Percentiles rank a stretch among this genome's conserved stretches.
phyloP scores from a whole-genome alignment of 2,888 invertebrate species.

The Pheosia tremula region DNA sequence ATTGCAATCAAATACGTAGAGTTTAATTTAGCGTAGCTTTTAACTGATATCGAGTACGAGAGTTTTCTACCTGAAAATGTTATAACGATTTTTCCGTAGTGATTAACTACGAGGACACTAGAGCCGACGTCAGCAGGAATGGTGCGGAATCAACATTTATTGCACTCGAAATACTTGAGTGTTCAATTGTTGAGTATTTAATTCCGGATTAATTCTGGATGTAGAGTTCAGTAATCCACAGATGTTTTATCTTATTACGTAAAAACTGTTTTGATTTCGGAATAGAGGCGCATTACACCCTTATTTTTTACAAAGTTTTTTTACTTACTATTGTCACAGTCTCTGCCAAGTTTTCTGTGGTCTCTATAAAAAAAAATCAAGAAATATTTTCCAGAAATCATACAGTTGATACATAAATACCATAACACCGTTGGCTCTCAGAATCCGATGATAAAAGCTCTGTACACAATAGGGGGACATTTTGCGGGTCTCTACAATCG shows the following conservation, averaged over 20 bases:
- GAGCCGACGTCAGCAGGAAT: not conserved
- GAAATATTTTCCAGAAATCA: not conserved
- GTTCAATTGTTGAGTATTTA: not conserved
- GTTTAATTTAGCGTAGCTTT: not conserved
- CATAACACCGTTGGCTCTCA: slow-evolving; percentile 27
- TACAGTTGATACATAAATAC: not conserved
- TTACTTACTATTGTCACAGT: no score
- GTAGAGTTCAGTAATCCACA: not conserved
- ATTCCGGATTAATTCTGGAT: not conserved
- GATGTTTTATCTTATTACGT: no score
- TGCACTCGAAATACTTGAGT: not conserved
- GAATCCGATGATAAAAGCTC: slow-evolving; percentile 43
- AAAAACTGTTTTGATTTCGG: no score
- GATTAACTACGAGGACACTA: not conserved
- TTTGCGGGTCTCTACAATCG: slow-evolving; percentile 53
- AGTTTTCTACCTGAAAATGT: not conserved
- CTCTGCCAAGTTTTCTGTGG: not conserved
- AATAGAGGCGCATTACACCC: no score
- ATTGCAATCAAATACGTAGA: not conserved
- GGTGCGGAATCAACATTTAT: not conserved
- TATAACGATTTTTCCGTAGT: not conserved
- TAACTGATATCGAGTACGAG: not conserved
- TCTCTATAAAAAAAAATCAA: not conserved
- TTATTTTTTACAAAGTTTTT: no score
- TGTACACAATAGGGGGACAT: slow-evolving; percentile 45